A percentile compares a stretch with the other conserved stretches of the same genome.
These are phyloP conservation scores for Aphrophora alni DNA, from an alignment of 2,888 invertebrate genomes.

Conservation along the genomic window DNA sequence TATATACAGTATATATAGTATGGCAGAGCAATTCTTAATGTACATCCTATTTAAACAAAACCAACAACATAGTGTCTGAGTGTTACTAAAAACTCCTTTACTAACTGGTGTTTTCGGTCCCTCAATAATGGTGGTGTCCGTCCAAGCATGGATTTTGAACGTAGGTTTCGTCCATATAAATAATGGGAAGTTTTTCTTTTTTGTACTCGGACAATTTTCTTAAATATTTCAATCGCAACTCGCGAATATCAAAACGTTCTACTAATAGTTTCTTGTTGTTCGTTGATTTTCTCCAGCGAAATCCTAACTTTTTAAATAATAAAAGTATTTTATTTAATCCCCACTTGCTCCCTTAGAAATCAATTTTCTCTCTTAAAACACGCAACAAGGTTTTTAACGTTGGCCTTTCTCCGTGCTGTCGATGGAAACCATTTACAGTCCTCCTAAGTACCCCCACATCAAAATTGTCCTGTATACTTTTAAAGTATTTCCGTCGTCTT, in stretches of 20 bases:
- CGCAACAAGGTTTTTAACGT: neutral
- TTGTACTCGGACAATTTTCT: neutral
- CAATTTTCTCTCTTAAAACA: conserved; percentile 2
- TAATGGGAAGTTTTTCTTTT: conserved; percentile 14
- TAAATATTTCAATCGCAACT: neutral
- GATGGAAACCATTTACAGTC: neutral
- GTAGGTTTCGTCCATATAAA: conserved; percentile 28
- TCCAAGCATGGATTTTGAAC: neutral
- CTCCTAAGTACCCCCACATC: neutral
- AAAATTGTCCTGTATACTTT: neutral
- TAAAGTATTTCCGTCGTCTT: neutral
- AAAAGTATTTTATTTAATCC: neutral
- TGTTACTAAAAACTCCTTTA: no score
- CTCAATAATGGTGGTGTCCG: no score
- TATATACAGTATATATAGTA: no score
- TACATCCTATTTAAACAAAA: no score
- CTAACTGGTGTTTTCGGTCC: no score
- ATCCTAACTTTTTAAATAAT: neutral
- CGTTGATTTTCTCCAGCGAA: neutral
- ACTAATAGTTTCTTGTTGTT: neutral
- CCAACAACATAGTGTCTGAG: no score
- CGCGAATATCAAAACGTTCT: conserved; percentile 1
- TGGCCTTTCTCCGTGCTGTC: neutral
- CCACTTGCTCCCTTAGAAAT: neutral
- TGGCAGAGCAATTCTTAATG: no score